Base-by-base conservation (phyloP, 1,140 invertebrate genomes). In the Mamestra configurata region DNA sequence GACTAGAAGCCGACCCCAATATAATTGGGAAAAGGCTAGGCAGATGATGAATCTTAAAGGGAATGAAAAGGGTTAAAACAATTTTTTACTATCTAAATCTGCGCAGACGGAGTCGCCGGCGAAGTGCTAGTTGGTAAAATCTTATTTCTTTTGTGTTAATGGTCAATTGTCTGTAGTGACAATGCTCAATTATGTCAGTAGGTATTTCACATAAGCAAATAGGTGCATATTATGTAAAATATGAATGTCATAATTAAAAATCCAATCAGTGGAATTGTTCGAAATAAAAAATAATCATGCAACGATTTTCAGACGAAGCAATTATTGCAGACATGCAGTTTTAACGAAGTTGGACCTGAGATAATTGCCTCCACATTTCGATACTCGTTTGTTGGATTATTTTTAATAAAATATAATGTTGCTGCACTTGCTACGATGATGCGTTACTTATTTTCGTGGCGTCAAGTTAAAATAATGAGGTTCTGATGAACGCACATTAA, bases 341-440 rank as follows among this genome's bases (percentile, higher is more conserved):
- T 46, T 68, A 46, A 68, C 40, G 64, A 46, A 64, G 11, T 10
- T 46, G 20, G 22, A 24, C 13, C 27, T 24, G n/a, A 27, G 11
- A 43, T 79, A 70, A 66, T 66, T 51, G 46, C 22, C 10, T 15
- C 2, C 11, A 22, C 61, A 31, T 71, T n/a, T 8, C 27, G 40
- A 15, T 35, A 15, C 43, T 20, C 68, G 68, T 71, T 71, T 53
- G 24, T 53, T 51, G 13, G 11, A 71, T 71, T 51, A 40, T 71
- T 71, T 49, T 51, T 43, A 51, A 71, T 71, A 31, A 71, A 71
- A 8, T 24, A 27, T 46, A 68, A 46, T 68, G 40, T 46, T 68
- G 31, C 18, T 20, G 18, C 59, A 24, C 20, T 61, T 61, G 4
- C 1, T n/a, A 13, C 31, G n/a, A 61, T 61, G 31, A 35, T 61